phyloP scores from a whole-genome alignment of 2,888 invertebrate genomes.

The Andrena dorsata region DNA sequence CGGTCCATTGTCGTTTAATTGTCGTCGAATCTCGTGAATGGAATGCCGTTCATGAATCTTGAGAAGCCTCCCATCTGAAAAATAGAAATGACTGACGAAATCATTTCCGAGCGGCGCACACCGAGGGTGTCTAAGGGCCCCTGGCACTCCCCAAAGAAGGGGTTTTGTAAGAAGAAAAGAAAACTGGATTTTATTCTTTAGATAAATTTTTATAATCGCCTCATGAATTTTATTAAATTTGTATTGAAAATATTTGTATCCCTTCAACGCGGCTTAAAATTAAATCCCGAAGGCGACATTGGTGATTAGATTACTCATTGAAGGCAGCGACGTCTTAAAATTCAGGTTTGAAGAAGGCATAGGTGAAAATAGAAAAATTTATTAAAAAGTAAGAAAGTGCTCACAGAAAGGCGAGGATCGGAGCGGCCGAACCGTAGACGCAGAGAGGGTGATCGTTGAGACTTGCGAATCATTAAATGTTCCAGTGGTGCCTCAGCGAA shows the following conservation, averaged over 20 bases:
- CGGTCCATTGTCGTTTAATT: conserved; percentile 59
- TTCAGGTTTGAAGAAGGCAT: not conserved
- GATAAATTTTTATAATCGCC: too few species aligned
- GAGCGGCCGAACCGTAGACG: conserved; percentile 82
- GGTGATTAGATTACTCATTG: not conserved
- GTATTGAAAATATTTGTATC: too few species aligned
- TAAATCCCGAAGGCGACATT: not conserved
- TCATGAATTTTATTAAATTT: too few species aligned
- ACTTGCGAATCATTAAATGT: conserved; percentile 80
- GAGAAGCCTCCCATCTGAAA: conserved; percentile 71
- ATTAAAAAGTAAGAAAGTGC: conserved; percentile 13
- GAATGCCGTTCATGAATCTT: conserved; percentile 57
- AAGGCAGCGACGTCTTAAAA: not conserved
- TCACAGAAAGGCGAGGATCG: conserved; percentile 73
- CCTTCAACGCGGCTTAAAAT: too few species aligned
- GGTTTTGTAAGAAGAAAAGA: too few species aligned
- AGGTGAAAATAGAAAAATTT: not conserved
- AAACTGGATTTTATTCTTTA: too few species aligned
- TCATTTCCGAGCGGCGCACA: not conserved
- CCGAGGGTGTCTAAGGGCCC: too few species aligned
- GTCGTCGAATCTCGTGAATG: conserved; percentile 65
- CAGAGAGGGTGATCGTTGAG: conserved; percentile 80
- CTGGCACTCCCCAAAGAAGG: too few species aligned
- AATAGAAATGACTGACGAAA: conserved; percentile 13
- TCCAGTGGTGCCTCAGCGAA: conserved; percentile 68